These are phyloP conservation scores for Drosophila sucinea DNA, from an alignment of 1,140 invertebrate species.

Conservation along the genomic window DNA sequence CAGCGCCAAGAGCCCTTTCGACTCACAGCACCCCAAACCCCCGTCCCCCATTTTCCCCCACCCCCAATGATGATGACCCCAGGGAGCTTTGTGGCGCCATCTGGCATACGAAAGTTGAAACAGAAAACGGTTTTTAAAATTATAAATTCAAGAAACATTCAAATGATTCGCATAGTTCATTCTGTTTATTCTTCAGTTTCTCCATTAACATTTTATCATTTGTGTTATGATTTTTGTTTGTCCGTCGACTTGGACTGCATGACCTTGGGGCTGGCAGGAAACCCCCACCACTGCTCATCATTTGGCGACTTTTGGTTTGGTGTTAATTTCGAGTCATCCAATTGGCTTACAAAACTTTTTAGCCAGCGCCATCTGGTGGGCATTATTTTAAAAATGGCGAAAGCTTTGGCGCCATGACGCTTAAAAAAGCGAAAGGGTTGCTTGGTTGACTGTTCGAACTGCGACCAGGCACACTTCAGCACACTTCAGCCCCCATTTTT, in stretches of 20 bases:
- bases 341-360: constrained; percentile 22
- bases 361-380: constrained; percentile 1
- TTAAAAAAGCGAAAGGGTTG: constrained; percentile 80
- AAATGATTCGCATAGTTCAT: neutral
- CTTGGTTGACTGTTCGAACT: constrained; percentile 1
- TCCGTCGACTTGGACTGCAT: neutral
- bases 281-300: neutral
- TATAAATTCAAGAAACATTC: neutral
- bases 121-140: neutral
- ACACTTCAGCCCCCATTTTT: constrained; percentile 11
- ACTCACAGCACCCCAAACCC: too few species aligned
- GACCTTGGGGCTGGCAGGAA: neutral
- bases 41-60: neutral
- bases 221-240: neutral
- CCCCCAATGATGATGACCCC: neutral
- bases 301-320: neutral
- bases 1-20: too few species aligned
- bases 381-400: constrained; percentile 79
- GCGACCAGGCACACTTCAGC: neutral
- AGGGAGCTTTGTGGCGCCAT: constrained; percentile 37
- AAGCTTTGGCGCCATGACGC: constrained; percentile 74
- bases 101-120: constrained; percentile 21
- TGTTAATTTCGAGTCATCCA: neutral
- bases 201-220: neutral
- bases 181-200: neutral